A percentile compares a stretch with the other conserved stretches of the same genome.
Conservation (phyloP, 2,113 vertebrate species). For the Callithrix jacchus region DNA sequence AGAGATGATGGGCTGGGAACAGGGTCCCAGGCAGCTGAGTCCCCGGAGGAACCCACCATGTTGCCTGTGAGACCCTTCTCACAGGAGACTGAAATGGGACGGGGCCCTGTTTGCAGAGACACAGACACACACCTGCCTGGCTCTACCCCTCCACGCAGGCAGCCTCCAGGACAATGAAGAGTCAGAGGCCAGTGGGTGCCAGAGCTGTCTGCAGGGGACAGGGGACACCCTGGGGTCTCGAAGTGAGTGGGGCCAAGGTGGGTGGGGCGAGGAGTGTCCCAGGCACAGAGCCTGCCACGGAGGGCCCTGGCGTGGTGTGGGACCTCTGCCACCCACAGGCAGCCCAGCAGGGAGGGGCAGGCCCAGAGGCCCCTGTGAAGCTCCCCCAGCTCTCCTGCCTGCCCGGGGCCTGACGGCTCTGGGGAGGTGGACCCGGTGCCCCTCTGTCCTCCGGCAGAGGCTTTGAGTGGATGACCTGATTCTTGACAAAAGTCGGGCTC, state of each 20-base stretch:
- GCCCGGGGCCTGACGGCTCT: no score
- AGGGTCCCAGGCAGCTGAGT: fast-evolving
- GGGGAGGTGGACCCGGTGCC: no score
- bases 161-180: not conserved
- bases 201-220: not conserved
- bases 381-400: no score
- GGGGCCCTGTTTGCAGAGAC: fast-evolving
- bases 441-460: no score
- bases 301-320: not conserved
- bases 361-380: no score
- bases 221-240: fast-evolving
- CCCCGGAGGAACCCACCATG: fast-evolving
- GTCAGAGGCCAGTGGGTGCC: no score
- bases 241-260: fast-evolving
- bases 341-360: fast-evolving
- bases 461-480: not conserved
- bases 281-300: not conserved
- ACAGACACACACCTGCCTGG: not conserved
- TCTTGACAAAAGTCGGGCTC: not conserved
- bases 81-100: no score
- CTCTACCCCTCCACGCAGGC: not conserved
- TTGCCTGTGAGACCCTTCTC: not conserved
- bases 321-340: not conserved
- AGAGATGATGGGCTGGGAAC: fast-evolving
- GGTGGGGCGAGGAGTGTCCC: not conserved